Evolutionary conservation across 1,140 invertebrate species (phyloP).

Genomic region (Drosophila sulfurigaster): DNA sequence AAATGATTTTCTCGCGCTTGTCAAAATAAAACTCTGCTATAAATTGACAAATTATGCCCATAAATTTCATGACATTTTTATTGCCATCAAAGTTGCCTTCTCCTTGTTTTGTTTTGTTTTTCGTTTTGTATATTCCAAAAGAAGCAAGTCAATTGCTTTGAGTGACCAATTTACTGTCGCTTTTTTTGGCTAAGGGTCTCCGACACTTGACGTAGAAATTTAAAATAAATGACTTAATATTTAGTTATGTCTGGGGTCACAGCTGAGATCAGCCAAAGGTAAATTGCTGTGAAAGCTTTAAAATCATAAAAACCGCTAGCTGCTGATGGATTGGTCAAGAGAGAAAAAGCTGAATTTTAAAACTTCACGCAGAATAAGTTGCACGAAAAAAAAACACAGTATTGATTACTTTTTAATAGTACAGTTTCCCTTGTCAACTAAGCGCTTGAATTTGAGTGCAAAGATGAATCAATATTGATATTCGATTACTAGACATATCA

Average conservation of each 20-base stretch:
- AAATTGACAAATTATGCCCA: constrained; percentile 76
- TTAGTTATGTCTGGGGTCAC: constrained; percentile 46
- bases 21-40: constrained; percentile 62
- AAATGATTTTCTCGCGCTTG: constrained; percentile 67
- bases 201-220: constrained; percentile 63
- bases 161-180: constrained; percentile 65
- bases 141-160: constrained; percentile 69
- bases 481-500: constrained; percentile 39
- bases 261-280: constrained; percentile 28
- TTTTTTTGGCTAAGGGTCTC: constrained; percentile 31
- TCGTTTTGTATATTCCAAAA: constrained; percentile 3
- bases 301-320: neutral
- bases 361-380: neutral
- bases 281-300: constrained; percentile 1
- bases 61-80: constrained; percentile 73
- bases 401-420: neutral
- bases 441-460: neutral
- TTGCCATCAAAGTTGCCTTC: constrained; percentile 50
- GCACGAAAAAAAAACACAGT: neutral
- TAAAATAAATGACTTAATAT: constrained; percentile 65
- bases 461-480: neutral
- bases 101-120: constrained; percentile 11
- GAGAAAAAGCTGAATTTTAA: neutral
- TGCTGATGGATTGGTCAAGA: neutral
- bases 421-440: neutral